Conservation (phyloP, 2,888 invertebrate species). For the Pristionchus arcanus region DNA sequence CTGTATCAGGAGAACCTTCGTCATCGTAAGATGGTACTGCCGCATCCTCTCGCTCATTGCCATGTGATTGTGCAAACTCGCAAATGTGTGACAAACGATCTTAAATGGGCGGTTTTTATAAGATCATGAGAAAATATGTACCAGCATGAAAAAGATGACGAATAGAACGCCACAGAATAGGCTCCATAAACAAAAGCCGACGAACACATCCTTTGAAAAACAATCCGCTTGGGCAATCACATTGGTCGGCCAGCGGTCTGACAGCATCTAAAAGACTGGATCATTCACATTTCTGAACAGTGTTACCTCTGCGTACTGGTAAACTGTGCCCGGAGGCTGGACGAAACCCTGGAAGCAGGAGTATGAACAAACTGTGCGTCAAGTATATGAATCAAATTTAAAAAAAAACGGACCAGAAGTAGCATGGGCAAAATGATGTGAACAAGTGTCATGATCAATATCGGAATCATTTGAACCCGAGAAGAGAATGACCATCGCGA, state of each 20-base stretch:
- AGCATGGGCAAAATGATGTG: neutral
- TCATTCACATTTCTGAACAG: no score
- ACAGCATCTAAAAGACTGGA: neutral
- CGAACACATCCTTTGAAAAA: no score
- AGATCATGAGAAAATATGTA: no score
- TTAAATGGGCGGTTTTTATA: neutral
- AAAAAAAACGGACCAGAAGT: neutral
- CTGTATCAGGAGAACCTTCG: neutral
- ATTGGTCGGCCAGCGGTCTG: neutral
- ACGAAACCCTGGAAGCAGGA: no score
- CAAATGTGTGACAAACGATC: neutral
- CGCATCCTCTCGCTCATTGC: neutral
- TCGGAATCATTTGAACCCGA: no score
- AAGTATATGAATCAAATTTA: no score
- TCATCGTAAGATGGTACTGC: neutral
- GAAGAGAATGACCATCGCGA: no score
- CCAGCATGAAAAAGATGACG: neutral
- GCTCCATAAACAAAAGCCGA: neutral
- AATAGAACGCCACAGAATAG: neutral
- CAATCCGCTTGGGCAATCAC: neutral
- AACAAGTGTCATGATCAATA: no score
- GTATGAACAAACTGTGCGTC: no score
- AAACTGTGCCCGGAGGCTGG: neutral
- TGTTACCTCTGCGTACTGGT: neutral
- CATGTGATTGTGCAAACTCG: neutral